phyloP scores from a whole-genome alignment of 2,888 invertebrate genomes.

The Trissoscelio sp. region DNA sequence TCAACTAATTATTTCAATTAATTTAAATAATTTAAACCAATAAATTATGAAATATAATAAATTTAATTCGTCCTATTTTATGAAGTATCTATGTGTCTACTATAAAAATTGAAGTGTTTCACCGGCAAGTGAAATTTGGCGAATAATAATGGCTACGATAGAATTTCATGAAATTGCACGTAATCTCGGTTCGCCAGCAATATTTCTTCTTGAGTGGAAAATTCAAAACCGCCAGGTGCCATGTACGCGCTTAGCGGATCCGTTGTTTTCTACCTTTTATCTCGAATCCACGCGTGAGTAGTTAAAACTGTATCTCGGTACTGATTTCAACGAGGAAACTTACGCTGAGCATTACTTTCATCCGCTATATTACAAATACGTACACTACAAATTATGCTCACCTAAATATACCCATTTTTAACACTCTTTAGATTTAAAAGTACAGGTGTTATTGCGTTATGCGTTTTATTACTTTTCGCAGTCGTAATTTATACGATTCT shows the following conservation, averaged over 20 bases:
- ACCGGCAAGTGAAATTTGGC: conserved; percentile 15
- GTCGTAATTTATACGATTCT: conserved; percentile 11
- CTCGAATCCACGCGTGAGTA: conserved; percentile 24
- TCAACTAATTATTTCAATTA: too few species aligned
- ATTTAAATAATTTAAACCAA: too few species aligned
- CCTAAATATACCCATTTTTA: conserved; percentile 19
- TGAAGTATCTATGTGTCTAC: too few species aligned
- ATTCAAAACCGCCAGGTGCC: conserved; percentile 42
- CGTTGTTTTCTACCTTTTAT: conserved; percentile 43
- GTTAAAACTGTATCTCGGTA: conserved; percentile 27
- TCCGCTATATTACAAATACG: neutral
- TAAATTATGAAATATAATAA: too few species aligned
- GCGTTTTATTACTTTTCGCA: conserved; percentile 5
- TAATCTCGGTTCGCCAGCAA: conserved; percentile 24
- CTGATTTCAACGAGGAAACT: conserved; percentile 35
- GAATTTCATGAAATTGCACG: conserved; percentile 36
- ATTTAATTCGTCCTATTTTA: too few species aligned
- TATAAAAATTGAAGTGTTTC: too few species aligned
- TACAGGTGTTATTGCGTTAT: conserved; percentile 12
- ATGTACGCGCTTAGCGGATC: conserved; percentile 20
- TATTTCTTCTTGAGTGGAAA: conserved; percentile 47
- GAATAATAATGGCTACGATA: conserved; percentile 31
- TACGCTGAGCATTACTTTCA: conserved; percentile 12
- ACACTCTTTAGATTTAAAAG: conserved; percentile 5
- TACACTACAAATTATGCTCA: conserved; percentile 21